Conservation (phyloP, 2,113 vertebrate genomes). For the Leucopternis melanops region DNA sequence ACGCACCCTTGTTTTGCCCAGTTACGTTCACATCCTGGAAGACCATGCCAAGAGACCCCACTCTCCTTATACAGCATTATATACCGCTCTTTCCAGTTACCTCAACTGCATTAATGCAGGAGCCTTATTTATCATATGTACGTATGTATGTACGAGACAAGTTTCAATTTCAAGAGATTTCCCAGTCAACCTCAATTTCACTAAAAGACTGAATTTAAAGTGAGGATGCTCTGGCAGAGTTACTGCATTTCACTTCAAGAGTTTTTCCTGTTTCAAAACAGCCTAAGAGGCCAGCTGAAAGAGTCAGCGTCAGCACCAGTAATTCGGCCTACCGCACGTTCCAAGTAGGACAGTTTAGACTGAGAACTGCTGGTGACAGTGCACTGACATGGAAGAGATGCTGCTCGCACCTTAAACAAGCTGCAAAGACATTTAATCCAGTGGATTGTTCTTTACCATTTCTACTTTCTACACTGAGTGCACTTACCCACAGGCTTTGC, state of each 20-base stretch:
- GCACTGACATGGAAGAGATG: accelerated
- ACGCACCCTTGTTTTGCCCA: background rate
- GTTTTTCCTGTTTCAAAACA: background rate
- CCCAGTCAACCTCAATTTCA: background rate
- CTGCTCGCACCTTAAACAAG: background rate
- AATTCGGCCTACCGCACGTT: accelerated
- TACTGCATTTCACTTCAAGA: background rate
- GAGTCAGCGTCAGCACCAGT: background rate
- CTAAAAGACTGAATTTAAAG: background rate
- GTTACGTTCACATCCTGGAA: background rate
- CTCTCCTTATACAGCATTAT: too few relatives aligned
- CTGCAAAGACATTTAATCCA: background rate
- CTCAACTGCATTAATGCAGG: accelerated
- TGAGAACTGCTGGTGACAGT: background rate
- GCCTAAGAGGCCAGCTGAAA: background rate
- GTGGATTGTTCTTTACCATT: background rate
- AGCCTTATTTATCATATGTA: background rate
- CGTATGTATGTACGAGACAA: too few relatives aligned
- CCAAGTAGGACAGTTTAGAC: background rate
- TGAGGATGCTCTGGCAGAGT: background rate
- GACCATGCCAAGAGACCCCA: background rate
- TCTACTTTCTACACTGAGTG: background rate
- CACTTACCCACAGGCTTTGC: background rate
- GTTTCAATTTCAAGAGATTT: background rate
- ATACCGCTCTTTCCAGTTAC: background rate